Conservation (phyloP, 2,888 invertebrate genomes). For the Quadriops clusia region DNA sequence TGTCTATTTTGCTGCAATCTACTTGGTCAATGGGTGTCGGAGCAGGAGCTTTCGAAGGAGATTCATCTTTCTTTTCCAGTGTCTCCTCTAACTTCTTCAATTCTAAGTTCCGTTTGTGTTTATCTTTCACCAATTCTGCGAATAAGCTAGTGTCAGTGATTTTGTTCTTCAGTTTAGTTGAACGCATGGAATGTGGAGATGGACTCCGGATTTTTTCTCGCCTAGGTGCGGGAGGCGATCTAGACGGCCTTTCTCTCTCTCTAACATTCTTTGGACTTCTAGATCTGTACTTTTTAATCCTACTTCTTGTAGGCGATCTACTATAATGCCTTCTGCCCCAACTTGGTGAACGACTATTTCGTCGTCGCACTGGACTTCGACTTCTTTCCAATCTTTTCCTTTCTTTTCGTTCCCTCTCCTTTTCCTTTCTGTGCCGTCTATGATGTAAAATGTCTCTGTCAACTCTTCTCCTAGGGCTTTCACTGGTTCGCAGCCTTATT, state of each 20-base stretch:
- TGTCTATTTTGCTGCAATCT: slow-evolving; percentile 19
- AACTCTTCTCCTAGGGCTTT: slow-evolving; percentile 34
- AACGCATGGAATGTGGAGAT: slow-evolving; percentile 35
- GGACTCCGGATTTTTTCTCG: slow-evolving; percentile 27
- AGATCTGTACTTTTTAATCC: slow-evolving; percentile 39
- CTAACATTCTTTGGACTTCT: slow-evolving; percentile 35
- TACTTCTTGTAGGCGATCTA: slow-evolving; percentile 30
- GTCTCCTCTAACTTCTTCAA: slow-evolving; percentile 56
- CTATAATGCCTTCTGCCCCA: slow-evolving; percentile 40
- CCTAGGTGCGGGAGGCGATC: slow-evolving; percentile 16
- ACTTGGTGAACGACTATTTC: slow-evolving; percentile 40
- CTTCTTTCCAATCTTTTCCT: slow-evolving; percentile 46
- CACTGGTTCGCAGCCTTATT: slow-evolving; percentile 23
- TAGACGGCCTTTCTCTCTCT: slow-evolving; percentile 19
- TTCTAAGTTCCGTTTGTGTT: slow-evolving; percentile 69
- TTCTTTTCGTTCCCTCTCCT: slow-evolving; percentile 37
- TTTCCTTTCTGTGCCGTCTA: slow-evolving; percentile 34
- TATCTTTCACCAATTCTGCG: slow-evolving; percentile 78
- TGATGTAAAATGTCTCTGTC: slow-evolving; percentile 36
- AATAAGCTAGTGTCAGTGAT: slow-evolving; percentile 83
- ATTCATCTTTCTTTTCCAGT: slow-evolving; percentile 47
- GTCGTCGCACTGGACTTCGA: slow-evolving; percentile 44
- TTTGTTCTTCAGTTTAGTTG: slow-evolving; percentile 61
- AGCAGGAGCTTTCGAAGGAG: not conserved
- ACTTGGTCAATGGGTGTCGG: slow-evolving; percentile 22